Evolutionary conservation across 2,797 vertebrate genomes (phyloP).

Genomic region (Alauda arvensis): DNA sequence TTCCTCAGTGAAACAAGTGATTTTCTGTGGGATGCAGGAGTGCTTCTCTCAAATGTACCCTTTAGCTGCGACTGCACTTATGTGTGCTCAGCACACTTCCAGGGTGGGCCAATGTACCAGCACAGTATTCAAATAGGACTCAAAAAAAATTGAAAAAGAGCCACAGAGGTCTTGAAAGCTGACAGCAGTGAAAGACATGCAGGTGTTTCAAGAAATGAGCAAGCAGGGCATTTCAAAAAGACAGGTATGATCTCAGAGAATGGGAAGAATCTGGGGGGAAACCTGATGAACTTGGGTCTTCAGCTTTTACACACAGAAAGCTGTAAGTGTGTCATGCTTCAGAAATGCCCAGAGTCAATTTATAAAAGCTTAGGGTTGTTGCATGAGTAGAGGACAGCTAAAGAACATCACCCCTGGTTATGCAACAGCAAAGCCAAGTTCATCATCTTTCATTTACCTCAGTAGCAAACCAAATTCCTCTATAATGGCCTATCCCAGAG

Average conservation of each 20-base stretch:
- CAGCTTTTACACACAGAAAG: neutral
- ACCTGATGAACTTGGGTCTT: neutral
- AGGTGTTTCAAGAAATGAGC: neutral
- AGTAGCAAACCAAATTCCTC: neutral
- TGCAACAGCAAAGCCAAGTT: neutral
- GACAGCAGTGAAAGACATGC: neutral
- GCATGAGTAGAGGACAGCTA: neutral
- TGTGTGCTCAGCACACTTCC: neutral
- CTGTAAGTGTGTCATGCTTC: neutral
- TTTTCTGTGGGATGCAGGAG: neutral
- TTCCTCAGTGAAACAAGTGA: neutral
- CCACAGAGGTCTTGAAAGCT: neutral
- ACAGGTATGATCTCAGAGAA: neutral
- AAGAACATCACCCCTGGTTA: neutral
- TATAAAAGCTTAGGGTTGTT: neutral
- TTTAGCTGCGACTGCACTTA: neutral
- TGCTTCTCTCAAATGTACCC: neutral
- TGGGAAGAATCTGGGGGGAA: neutral
- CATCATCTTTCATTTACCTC: neutral
- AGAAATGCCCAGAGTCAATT: neutral
- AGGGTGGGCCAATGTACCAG: neutral
- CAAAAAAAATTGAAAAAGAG: neutral
- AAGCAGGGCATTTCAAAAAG: neutral
- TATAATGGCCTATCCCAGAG: neutral
- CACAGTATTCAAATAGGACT: neutral